A percentile compares a stretch with the other conserved stretches of the same genome.
Evolutionary conservation across 2,888 invertebrate species (phyloP).

Genomic region (Dynastes tityus): DNA sequence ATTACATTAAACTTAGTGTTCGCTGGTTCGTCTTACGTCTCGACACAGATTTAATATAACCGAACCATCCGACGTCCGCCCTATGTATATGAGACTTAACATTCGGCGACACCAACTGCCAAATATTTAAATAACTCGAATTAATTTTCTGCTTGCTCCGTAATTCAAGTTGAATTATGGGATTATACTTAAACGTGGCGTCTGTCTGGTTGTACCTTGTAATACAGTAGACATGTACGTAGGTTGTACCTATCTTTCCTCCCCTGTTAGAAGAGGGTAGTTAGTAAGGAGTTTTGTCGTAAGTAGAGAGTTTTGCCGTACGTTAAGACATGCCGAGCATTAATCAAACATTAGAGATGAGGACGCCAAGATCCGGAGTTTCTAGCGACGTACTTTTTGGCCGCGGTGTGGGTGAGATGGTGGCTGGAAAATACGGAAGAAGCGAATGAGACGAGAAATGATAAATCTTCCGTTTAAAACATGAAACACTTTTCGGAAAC

Average conservation of each 20-base stretch:
- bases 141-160: neutral
- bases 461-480: conserved; percentile 10
- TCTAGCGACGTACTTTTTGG: neutral
- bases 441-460: neutral
- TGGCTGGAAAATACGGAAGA: neutral
- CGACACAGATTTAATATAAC: neutral
- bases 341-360: conserved; percentile 13
- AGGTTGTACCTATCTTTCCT: too few relatives aligned
- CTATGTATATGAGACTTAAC: too few relatives aligned
- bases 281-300: too few relatives aligned
- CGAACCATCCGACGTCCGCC: neutral
- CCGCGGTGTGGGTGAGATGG: neutral
- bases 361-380: neutral
- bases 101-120: neutral
- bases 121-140: conserved; percentile 28
- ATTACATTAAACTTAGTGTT: conserved; percentile 1
- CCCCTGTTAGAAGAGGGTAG: too few relatives aligned
- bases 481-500: conserved; percentile 15
- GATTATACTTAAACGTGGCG: neutral
- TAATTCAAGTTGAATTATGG: conserved; percentile 20
- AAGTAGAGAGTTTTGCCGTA: too few relatives aligned
- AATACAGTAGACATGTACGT: too few relatives aligned
- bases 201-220: too few relatives aligned
- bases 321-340: conserved; percentile 1
- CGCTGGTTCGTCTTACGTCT: neutral